These are phyloP conservation scores for Dendrolimus punctatus DNA, from an alignment of 1,140 invertebrate species.

Conservation along the genomic window DNA sequence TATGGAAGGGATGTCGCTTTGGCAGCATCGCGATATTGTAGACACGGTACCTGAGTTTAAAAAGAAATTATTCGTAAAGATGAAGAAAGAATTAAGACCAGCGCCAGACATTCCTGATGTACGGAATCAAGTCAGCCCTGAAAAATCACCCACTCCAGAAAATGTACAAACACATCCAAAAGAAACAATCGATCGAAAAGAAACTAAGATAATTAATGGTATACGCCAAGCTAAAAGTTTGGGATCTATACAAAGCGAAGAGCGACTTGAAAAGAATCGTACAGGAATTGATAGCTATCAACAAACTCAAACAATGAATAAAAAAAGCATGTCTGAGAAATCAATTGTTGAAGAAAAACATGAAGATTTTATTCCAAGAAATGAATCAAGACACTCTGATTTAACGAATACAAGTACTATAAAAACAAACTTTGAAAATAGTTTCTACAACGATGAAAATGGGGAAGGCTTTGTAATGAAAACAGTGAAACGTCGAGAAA, in stretches of 20 bases:
- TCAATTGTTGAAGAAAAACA: conserved; percentile 62
- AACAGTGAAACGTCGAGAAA: conserved; percentile 79
- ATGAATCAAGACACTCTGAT: conserved; percentile 67
- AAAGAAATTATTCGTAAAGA: conserved; percentile 68
- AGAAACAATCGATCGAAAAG: conserved; percentile 70
- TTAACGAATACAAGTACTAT: conserved; percentile 67
- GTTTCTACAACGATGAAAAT: conserved; percentile 75
- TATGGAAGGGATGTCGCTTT: conserved; percentile 87
- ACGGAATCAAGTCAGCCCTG: conserved; percentile 50
- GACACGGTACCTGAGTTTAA: conserved; percentile 75
- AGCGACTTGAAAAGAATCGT: conserved; percentile 50
- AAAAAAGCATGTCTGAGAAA: conserved; percentile 65
- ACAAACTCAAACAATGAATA: conserved; percentile 45
- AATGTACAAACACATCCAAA: conserved; percentile 41
- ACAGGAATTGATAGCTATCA: conserved; percentile 45
- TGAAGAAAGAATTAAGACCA: conserved; percentile 54
- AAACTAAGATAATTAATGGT: conserved; percentile 45
- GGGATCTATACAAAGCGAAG: conserved; percentile 64
- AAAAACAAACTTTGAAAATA: conserved; percentile 72
- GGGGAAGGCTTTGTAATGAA: conserved; percentile 76
- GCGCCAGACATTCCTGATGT: conserved; percentile 50
- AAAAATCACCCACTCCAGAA: conserved; percentile 45
- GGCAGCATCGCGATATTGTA: conserved; percentile 88
- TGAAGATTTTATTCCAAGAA: conserved; percentile 58
- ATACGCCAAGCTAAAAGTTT: conserved; percentile 68